These are phyloP conservation scores for Pseudeuparius sepicola DNA, from an alignment of 2,888 invertebrate genomes.

Conservation along the genomic window DNA sequence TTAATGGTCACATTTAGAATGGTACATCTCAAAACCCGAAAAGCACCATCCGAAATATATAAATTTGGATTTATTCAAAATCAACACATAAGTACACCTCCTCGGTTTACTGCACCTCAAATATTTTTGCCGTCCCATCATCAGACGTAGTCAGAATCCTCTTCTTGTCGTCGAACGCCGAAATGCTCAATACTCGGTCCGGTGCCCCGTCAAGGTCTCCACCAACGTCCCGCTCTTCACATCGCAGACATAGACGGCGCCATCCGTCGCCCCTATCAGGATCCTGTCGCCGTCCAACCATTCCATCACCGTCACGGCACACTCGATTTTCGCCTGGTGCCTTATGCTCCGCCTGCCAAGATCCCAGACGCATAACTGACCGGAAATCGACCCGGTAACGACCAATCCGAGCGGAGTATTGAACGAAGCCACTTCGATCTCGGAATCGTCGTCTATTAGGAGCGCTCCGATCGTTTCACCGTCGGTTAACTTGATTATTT, in stretches of 20 bases:
- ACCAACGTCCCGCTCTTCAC: conserved; percentile 56
- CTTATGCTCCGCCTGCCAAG: conserved; percentile 55
- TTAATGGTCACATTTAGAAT: no score
- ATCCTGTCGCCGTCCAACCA: conserved; percentile 32
- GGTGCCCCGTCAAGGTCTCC: conserved; percentile 60
- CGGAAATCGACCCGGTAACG: conserved; percentile 53
- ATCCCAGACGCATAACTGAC: conserved; percentile 79
- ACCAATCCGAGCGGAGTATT: conserved; percentile 48
- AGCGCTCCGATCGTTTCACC: conserved; percentile 45
- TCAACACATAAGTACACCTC: no score
- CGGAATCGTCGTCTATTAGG: conserved; percentile 38
- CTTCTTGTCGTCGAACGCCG: conserved; percentile 53
- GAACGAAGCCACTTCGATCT: conserved; percentile 65
- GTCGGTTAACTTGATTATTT: conserved; percentile 43
- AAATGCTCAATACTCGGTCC: conserved; percentile 63
- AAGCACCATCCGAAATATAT: no score
- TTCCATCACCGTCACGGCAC: conserved; percentile 37
- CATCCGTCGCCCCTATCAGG: conserved; percentile 66
- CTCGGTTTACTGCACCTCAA: no score
- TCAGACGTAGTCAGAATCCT: conserved; percentile 64
- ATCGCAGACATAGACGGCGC: conserved; percentile 68
- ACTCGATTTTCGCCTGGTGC: conserved; percentile 44
- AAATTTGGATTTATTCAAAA: no score
- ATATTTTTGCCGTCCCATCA: conserved; percentile 67
- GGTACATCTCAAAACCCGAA: no score